These are phyloP conservation scores for Philopedon plagiatum DNA, from an alignment of 2,888 invertebrate genomes.

Conservation along the genomic window DNA sequence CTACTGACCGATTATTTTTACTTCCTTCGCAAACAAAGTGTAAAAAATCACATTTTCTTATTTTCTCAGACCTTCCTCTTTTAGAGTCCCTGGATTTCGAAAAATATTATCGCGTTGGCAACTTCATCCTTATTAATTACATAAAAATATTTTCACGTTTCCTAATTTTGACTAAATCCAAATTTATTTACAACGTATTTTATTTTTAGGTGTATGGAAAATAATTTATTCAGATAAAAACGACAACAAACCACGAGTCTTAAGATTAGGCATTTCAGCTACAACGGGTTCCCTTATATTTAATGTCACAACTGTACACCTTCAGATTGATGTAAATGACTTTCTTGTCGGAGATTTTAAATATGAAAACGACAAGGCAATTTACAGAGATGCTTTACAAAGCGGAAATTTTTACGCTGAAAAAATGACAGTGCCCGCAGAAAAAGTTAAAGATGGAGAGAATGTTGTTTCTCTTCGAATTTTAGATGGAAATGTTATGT, in stretches of 20 bases:
- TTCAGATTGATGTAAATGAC: constrained; percentile 15
- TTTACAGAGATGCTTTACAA: constrained; percentile 23
- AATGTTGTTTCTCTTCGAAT: constrained; percentile 17
- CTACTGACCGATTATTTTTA: too few relatives aligned
- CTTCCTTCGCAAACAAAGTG: too few relatives aligned
- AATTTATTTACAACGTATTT: too few relatives aligned
- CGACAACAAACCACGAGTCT: constrained; percentile 2
- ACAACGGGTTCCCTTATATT: constrained; percentile 21
- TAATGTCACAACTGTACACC: constrained; percentile 13
- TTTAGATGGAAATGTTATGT: constrained; percentile 20
- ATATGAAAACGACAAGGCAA: constrained; percentile 27
- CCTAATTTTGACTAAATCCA: too few relatives aligned
- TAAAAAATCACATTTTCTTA: too few relatives aligned
- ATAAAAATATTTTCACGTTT: too few relatives aligned
- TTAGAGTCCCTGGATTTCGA: too few relatives aligned
- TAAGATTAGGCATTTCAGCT: constrained; percentile 17
- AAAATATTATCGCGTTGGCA: too few relatives aligned
- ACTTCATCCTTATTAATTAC: too few relatives aligned
- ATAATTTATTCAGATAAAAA: constrained; percentile 9
- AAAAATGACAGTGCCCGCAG: constrained; percentile 2
- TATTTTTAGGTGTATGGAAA: constrained; percentile 23
- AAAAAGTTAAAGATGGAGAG: constrained; percentile 1
- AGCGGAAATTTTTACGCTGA: constrained; percentile 23
- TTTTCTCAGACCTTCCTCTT: too few relatives aligned
- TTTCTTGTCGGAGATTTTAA: constrained; percentile 19